phyloP scores from a whole-genome alignment of 37 sponge, comb jelly and placozoan species.

The Crambe crambe region DNA sequence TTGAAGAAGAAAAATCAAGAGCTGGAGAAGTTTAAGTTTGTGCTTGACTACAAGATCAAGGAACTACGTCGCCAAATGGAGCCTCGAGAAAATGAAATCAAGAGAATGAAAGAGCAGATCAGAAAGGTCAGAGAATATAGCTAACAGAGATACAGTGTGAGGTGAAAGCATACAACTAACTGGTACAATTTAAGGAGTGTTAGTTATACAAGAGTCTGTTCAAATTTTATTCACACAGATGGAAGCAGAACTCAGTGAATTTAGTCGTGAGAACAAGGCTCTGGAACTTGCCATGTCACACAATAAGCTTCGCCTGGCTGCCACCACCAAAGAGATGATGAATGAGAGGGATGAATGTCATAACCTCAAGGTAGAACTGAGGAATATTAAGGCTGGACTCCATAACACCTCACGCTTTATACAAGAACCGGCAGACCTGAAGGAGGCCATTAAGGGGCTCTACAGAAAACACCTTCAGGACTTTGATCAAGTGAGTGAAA shows the following conservation, averaged over 20 bases:
- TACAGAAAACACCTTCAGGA: slow-evolving; percentile 67
- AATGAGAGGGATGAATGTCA: slow-evolving; percentile 83
- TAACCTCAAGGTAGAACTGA: slow-evolving; percentile 76
- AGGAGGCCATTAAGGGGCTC: slow-evolving; percentile 59
- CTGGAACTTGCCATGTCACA: slow-evolving; percentile 74
- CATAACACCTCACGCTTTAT: slow-evolving; percentile 81
- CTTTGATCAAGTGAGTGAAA: slow-evolving; percentile 61
- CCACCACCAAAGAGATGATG: slow-evolving; percentile 86
- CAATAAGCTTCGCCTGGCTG: slow-evolving; percentile 79
- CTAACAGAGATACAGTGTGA: no score
- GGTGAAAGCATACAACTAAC: no score
- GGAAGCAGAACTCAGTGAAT: slow-evolving; percentile 89
- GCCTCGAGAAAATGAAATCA: slow-evolving; percentile 94
- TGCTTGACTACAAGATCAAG: slow-evolving; percentile 99
- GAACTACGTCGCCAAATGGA: slow-evolving; percentile 96
- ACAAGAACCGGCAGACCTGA: slow-evolving; percentile 94
- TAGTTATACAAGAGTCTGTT: not conserved
- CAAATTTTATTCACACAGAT: slow-evolving; percentile 56
- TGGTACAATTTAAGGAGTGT: no score
- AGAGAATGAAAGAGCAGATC: slow-evolving; percentile 95
- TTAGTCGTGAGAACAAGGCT: slow-evolving; percentile 76
- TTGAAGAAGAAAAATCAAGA: slow-evolving; percentile 99
- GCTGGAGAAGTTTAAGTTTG: slow-evolving; percentile 99
- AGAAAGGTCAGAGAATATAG: no score
- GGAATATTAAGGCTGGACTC: slow-evolving; percentile 83